Percentiles rank a stretch among this genome's conserved stretches.
Conservation (phyloP, 2,888 invertebrate species). For the Hydroisotoma schaefferi region DNA sequence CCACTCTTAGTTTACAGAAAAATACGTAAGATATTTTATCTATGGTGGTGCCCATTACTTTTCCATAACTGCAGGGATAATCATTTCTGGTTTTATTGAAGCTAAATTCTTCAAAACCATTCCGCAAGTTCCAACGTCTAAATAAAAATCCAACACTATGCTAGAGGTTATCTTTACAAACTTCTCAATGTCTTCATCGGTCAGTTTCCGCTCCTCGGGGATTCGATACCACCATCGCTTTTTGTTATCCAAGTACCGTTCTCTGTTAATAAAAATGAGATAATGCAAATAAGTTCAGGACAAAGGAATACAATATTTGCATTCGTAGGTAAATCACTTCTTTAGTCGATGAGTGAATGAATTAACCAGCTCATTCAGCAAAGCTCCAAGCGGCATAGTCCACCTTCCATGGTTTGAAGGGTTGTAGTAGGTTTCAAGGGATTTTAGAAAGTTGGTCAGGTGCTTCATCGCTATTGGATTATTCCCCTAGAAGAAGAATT, state of each 20-base stretch:
- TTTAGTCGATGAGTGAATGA: constrained; percentile 63
- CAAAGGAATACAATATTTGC: too few species aligned
- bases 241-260: constrained; percentile 60
- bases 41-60: constrained; percentile 53
- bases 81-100: constrained; percentile 71
- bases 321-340: constrained; percentile 50
- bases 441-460: constrained; percentile 73
- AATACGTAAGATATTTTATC: neutral
- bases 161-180: constrained; percentile 62
- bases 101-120: constrained; percentile 66
- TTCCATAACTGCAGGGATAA: constrained; percentile 78
- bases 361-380: constrained; percentile 65
- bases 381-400: constrained; percentile 65
- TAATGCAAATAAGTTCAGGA: too few species aligned
- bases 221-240: constrained; percentile 66
- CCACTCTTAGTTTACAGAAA: neutral
- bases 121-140: constrained; percentile 43
- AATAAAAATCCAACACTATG: constrained; percentile 45
- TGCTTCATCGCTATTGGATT: constrained; percentile 67
- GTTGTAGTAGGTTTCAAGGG: constrained; percentile 81
- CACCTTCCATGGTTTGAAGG: constrained; percentile 83
- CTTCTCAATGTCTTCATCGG: constrained; percentile 72
- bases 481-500: constrained; percentile 61
- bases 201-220: constrained; percentile 67
- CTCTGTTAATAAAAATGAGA: too few species aligned